Conservation (phyloP, 2,797 vertebrate genomes). For the Knipowitschia caucasica region DNA sequence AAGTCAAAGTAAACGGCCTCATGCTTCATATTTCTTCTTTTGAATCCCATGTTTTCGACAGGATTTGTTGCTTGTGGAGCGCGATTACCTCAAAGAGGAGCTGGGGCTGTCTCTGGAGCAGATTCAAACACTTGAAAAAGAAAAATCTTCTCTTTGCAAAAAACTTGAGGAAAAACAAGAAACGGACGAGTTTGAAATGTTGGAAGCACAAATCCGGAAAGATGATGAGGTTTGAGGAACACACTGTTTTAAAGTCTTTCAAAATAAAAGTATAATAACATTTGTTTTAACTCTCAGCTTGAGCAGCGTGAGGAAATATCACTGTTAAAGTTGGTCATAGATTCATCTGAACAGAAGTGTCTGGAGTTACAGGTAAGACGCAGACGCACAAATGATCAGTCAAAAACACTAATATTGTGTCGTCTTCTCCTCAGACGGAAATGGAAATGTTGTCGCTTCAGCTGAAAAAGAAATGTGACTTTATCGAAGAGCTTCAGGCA, state of each 20-base stretch:
- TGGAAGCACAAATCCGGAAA: slow-evolving; percentile 80
- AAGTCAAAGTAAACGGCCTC: neutral
- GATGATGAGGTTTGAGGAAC: slow-evolving; percentile 76
- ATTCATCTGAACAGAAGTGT: slow-evolving; percentile 73
- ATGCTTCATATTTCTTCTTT: too few species aligned
- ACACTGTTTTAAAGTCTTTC: neutral
- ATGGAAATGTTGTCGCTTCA: slow-evolving; percentile 51
- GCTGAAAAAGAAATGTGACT: slow-evolving; percentile 58
- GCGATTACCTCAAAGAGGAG: slow-evolving; percentile 62
- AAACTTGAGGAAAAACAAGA: slow-evolving; percentile 78
- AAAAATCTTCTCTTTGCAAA: slow-evolving; percentile 44
- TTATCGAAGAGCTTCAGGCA: slow-evolving; percentile 59
- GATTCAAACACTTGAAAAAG: slow-evolving; percentile 40
- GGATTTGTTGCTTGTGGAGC: slow-evolving; percentile 55
- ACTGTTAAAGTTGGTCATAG: slow-evolving; percentile 73
- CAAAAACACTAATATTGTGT: neutral
- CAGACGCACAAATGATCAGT: neutral
- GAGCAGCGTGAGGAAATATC: slow-evolving; percentile 82
- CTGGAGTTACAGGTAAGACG: slow-evolving; percentile 83
- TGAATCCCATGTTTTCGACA: slow-evolving; percentile 23
- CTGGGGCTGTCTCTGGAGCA: slow-evolving; percentile 50
- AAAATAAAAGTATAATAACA: neutral
- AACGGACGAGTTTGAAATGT: slow-evolving; percentile 80
- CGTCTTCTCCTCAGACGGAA: slow-evolving; percentile 46
- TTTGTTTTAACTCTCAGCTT: slow-evolving; percentile 70